Conservation (phyloP, 35 echinoderm and acorn worm species). For the Hemicentrotus pulcherrimus region DNA sequence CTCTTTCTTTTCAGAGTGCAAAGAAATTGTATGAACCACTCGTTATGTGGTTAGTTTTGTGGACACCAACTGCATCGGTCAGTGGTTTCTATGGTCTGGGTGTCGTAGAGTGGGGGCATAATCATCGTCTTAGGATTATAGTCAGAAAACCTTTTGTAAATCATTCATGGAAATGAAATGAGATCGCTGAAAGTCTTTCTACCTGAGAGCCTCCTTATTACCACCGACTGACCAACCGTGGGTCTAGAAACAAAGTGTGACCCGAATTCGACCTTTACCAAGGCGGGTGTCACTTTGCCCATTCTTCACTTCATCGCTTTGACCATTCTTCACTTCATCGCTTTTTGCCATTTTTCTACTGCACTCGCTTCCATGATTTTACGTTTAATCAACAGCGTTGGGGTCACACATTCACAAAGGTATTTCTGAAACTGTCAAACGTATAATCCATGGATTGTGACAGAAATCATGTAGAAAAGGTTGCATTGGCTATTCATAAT, state of each 20-base stretch:
- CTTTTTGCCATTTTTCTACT: too few species aligned
- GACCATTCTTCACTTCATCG: neutral
- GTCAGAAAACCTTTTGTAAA: neutral
- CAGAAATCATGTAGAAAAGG: neutral
- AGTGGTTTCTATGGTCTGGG: neutral
- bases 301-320: neutral
- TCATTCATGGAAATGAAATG: neutral
- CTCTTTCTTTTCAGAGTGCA: neutral
- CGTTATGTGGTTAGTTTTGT: neutral
- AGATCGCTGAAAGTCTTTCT: neutral
- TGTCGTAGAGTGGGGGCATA: neutral
- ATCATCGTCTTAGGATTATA: neutral
- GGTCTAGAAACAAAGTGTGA: neutral
- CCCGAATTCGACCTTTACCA: neutral
- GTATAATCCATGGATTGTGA: neutral
- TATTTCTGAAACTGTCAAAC: neutral
- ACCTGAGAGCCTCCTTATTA: neutral
- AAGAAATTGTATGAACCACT: neutral
- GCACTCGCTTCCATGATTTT: too few species aligned
- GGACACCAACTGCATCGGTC: neutral
- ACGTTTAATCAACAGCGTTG: neutral
- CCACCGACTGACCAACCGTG: neutral
- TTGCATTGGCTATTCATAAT: neutral
- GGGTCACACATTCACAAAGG: neutral
- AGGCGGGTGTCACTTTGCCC: neutral